phyloP scores from a whole-genome alignment of 1,140 invertebrate species.

The Lordiphosa stackelbergi region DNA sequence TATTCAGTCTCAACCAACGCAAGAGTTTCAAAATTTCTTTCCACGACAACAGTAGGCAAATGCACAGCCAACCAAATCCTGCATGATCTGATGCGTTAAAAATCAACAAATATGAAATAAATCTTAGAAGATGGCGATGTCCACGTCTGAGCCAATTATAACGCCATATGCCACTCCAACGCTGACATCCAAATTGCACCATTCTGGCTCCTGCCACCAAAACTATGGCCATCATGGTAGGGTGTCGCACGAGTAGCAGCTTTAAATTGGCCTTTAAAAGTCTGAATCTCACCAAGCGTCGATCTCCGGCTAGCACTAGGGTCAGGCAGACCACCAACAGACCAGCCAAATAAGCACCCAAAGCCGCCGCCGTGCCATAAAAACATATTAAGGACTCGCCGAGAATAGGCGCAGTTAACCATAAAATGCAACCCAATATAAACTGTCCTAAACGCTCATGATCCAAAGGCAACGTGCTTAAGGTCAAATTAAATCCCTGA shows the following conservation, averaged over 20 bases:
- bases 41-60: not conserved
- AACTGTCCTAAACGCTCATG: slow-evolving; percentile 4
- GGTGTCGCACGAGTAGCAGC: slow-evolving; percentile 1
- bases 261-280: slow-evolving; percentile 7
- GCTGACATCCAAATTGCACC: not conserved
- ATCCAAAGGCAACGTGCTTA: slow-evolving; percentile 6
- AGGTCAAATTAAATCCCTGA: slow-evolving; percentile 18
- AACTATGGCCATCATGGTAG: not conserved
- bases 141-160: not conserved
- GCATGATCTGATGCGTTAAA: slow-evolving; percentile 6
- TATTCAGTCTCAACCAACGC: too few relatives aligned
- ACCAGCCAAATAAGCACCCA: slow-evolving; percentile 7
- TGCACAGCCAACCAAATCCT: not conserved
- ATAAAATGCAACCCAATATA: slow-evolving; percentile 2
- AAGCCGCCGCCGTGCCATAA: not conserved
- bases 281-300: not conserved
- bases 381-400: not conserved
- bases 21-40: not conserved
- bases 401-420: not conserved
- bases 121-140: not conserved
- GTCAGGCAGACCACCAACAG: not conserved
- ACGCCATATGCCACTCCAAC: not conserved
- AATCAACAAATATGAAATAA: slow-evolving; percentile 11
- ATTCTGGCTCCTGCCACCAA: slow-evolving; percentile 2
- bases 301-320: not conserved